phyloP scores from a whole-genome alignment of 2,888 invertebrate species.

The Chloroclystis v-ata region DNA sequence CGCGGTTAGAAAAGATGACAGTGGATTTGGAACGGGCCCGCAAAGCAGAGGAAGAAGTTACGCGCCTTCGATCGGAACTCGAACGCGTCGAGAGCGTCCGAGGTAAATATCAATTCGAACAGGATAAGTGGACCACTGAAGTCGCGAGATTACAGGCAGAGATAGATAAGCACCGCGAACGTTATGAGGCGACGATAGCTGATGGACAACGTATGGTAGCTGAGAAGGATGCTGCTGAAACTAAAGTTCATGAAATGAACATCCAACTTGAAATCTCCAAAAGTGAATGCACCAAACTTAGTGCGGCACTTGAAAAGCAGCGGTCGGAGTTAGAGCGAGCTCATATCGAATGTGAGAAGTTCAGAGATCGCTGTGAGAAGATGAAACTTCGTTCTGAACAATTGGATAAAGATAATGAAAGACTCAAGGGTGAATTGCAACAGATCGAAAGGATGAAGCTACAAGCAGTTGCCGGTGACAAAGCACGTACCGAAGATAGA shows the following conservation, averaged over 20 bases:
- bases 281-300: constrained; percentile 86
- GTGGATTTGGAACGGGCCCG: constrained; percentile 87
- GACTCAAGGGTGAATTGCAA: constrained; percentile 69
- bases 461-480: constrained; percentile 81
- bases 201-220: constrained; percentile 83
- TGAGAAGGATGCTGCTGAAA: constrained; percentile 83
- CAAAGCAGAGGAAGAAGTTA: constrained; percentile 82
- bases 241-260: constrained; percentile 84
- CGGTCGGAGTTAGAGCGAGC: constrained; percentile 88
- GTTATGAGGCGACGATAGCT: constrained; percentile 84
- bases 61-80: constrained; percentile 82
- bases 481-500: constrained; percentile 82
- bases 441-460: constrained; percentile 87
- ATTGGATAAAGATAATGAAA: constrained; percentile 79
- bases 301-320: constrained; percentile 87
- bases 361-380: constrained; percentile 91
- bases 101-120: constrained; percentile 79
- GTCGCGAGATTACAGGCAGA: constrained; percentile 87
- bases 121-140: constrained; percentile 77
- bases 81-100: constrained; percentile 85
- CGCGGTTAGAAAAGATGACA: constrained; percentile 88
- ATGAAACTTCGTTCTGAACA: constrained; percentile 84
- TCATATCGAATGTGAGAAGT: constrained; percentile 92
- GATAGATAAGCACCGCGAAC: constrained; percentile 85
- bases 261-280: constrained; percentile 89